These are phyloP conservation scores for Aythya baeri DNA, from an alignment of 2,113 vertebrate genomes.

Conservation along the genomic window DNA sequence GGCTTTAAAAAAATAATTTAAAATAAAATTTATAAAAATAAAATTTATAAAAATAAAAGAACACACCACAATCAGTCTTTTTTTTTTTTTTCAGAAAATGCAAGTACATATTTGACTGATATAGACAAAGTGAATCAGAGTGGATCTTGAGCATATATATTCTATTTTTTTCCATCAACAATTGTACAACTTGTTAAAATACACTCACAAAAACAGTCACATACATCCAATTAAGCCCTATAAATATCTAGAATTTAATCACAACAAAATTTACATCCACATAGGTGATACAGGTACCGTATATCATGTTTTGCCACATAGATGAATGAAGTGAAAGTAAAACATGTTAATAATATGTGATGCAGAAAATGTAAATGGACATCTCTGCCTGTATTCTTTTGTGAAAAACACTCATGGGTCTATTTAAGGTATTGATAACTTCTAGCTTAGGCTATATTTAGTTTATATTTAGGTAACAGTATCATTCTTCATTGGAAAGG, in stretches of 20 bases:
- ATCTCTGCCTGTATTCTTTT: neutral
- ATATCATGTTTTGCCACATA: neutral
- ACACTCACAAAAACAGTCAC: neutral
- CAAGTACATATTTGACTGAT: neutral
- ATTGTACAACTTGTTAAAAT: neutral
- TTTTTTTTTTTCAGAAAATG: neutral
- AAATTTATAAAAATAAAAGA: neutral
- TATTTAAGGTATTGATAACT: slow-evolving; percentile 14
- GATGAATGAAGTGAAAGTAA: neutral
- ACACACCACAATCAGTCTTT: neutral
- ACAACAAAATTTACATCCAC: neutral
- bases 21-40: neutral
- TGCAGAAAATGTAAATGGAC: neutral
- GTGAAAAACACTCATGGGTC: neutral
- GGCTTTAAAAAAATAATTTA: neutral
- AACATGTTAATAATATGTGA: neutral
- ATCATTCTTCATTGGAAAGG: slow-evolving; percentile 17
- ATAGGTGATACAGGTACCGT: neutral
- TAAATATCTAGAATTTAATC: neutral
- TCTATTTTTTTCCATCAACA: neutral
- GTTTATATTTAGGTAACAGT: slow-evolving; percentile 2
- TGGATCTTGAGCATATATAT: neutral
- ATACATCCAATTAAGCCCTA: neutral
- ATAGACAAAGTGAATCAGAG: neutral
- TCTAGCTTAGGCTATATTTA: slow-evolving; percentile 16